Conservation (phyloP, 1,140 invertebrate genomes). For the Drosophila albomicans region DNA sequence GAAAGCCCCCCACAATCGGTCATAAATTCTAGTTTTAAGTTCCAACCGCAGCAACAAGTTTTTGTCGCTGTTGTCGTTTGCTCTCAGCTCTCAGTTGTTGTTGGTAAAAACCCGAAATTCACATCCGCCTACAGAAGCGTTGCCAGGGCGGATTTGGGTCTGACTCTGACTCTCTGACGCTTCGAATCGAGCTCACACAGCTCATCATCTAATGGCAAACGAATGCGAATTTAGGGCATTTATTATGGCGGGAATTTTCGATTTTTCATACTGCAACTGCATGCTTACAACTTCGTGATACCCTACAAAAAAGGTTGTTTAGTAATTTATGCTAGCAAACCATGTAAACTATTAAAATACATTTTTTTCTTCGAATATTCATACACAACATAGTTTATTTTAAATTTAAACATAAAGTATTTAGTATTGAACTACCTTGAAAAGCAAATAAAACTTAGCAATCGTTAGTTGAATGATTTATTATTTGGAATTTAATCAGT, state of each 20-base stretch:
- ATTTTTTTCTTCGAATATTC: neutral
- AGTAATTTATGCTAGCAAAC: no score
- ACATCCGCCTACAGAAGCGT: constrained; percentile 59
- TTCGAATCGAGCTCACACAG: constrained; percentile 4
- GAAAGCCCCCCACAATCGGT: constrained; percentile 39
- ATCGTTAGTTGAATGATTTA: neutral
- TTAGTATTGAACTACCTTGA: neutral
- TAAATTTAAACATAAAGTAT: neutral
- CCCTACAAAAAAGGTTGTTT: neutral
- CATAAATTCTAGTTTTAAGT: constrained; percentile 61
- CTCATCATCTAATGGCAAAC: constrained; percentile 38
- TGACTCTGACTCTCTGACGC: neutral
- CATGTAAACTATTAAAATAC: neutral
- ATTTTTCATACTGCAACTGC: neutral
- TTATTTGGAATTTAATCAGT: neutral
- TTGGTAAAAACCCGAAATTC: constrained; percentile 58
- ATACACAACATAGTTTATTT: neutral
- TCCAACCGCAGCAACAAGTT: constrained; percentile 46
- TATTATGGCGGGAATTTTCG: constrained; percentile 31
- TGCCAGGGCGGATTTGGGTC: constrained; percentile 28
- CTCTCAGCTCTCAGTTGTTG: constrained; percentile 21
- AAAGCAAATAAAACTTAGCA: neutral
- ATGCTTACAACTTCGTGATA: neutral
- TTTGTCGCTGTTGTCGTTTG: constrained; percentile 16
- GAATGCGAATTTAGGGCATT: constrained; percentile 44